Evolutionary conservation across 2,888 invertebrate genomes (phyloP), one percentile per base, ranked within the genome.

Genomic region (Drosophila greeni): DNA sequence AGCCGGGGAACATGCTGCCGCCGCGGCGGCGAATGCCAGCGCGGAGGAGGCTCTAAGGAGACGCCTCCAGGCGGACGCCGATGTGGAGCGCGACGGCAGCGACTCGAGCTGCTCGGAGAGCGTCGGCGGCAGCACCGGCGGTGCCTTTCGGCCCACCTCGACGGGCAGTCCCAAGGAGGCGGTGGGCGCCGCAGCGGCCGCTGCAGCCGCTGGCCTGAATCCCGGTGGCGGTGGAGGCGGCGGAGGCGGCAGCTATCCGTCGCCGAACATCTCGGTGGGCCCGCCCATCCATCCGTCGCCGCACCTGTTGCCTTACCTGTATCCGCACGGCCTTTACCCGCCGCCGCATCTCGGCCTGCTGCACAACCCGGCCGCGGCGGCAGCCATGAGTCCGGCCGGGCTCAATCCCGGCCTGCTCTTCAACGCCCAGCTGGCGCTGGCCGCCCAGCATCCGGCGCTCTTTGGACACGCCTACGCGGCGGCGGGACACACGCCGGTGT

Each of bases 211-310:
- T n/a, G 75, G 81, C 6, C 54, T 87, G 1, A 83, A 79, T 58
- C 82, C 81, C 23, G 88, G 34, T 7, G 58, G 36, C n/a, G 55
- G 45, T 9, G 55, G 45, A 9, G 37, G 37, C 12, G 37, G 36
- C 3, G 18, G 18, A 0, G 43, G 33, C 11, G 55, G 62, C 40
- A 79, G 73, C 53, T 95, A 95, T 74, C 96, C 96, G 1, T 94
- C 95, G 72, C 97, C 97, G 20, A 97, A 97, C 90, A 97, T 97
- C 70, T 96, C 96, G 33, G 94, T 97, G 39, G 97, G 97, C 52
- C 97, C 97, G 39, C 97, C 97, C 45, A 94, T 97, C 47, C 97
- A 97, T 86, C 96, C 97, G 45, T 96, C 96, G 52, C 93, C 95
- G 34, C 94, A 94, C 89, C 91, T 95, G 86, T 91, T 97, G 86